phyloP scores from a whole-genome alignment of 2,888 invertebrate genomes.

The Podotricha telesiphe region DNA sequence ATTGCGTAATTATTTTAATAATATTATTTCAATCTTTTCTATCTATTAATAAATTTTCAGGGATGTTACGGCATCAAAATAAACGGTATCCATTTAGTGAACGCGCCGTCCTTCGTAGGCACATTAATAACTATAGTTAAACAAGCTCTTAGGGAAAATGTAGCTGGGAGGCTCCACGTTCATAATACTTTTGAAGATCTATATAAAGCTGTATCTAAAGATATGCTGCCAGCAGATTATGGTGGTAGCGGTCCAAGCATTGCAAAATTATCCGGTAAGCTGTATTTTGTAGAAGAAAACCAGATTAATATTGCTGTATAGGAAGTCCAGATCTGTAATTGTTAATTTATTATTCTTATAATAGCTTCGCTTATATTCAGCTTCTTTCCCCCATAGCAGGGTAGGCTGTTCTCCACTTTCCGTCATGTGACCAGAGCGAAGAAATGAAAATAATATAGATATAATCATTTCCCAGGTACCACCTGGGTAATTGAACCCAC shows the following conservation, averaged over 20 bases:
- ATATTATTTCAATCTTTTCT: no score
- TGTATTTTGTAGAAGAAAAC: neutral
- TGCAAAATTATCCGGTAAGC: constrained; percentile 24
- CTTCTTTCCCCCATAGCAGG: no score
- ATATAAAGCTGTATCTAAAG: constrained; percentile 49
- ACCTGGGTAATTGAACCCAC: no score
- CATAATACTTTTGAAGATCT: constrained; percentile 49
- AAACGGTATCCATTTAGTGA: constrained; percentile 66
- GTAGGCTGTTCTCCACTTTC: no score
- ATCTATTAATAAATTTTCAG: constrained; percentile 48
- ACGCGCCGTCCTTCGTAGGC: constrained; percentile 64
- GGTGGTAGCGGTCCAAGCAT: constrained; percentile 50
- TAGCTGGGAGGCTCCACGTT: constrained; percentile 48
- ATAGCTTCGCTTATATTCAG: no score
- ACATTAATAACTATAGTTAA: constrained; percentile 61
- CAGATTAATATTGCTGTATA: no score
- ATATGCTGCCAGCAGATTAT: constrained; percentile 57
- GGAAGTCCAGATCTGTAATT: no score
- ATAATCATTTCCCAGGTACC: no score
- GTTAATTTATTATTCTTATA: no score
- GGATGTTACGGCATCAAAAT: constrained; percentile 63
- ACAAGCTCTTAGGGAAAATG: constrained; percentile 55
- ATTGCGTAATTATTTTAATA: no score
- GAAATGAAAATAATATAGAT: no score
- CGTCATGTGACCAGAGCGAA: no score